Base-by-base conservation (phyloP, 2,888 invertebrate genomes). In the Drosophila fungiperda region DNA sequence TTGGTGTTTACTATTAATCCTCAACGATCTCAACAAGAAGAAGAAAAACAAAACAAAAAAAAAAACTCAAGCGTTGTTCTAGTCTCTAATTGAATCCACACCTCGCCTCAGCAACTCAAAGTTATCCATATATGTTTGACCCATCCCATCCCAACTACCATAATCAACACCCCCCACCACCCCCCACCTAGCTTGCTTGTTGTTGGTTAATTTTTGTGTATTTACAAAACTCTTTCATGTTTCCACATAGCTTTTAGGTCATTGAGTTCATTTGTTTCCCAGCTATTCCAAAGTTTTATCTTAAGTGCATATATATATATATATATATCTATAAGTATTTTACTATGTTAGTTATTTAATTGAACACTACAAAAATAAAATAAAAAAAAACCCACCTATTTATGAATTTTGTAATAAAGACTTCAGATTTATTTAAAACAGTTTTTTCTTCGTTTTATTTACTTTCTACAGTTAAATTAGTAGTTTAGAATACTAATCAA, bases 1-100 rank as follows among this genome's bases (percentile, higher is more conserved):
- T 77, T 73, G 59, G 81, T 40, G 87, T 78, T 60, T 92, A 78
- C 57, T 85, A 89, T 68, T 91, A 89, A 85, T 77, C 48, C 67
- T 1, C 29, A 52, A 15, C 54, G 81, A 77, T 74, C 71, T 78
- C 79, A 26, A 29, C 7, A 63, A 36, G 36, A 36, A 45, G 45
- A 23, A 20, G 45, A 23, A 23, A 20, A 23, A 45, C 20, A 52
- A 52, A 20, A 20, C 38, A 2, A 32, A 26, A 26, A 26, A 17
- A 73, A 33, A 76, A 72, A 80, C 90, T 89, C 84, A 83, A 80
- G 83, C 86, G 91, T 92, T 91, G 90, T 91, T 92, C 91, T 89
- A 91, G 92, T 92, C 91, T 78, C 77, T 87, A 89, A 70, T 87
- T 79, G 78, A 74, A 76, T 73, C 71, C 75, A 70, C 72, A 68